Percentiles rank a stretch among this genome's conserved stretches.
These are phyloP conservation scores for Gymnobelideus leadbeateri DNA, from an alignment of 2,113 vertebrate genomes.

Conservation along the genomic window DNA sequence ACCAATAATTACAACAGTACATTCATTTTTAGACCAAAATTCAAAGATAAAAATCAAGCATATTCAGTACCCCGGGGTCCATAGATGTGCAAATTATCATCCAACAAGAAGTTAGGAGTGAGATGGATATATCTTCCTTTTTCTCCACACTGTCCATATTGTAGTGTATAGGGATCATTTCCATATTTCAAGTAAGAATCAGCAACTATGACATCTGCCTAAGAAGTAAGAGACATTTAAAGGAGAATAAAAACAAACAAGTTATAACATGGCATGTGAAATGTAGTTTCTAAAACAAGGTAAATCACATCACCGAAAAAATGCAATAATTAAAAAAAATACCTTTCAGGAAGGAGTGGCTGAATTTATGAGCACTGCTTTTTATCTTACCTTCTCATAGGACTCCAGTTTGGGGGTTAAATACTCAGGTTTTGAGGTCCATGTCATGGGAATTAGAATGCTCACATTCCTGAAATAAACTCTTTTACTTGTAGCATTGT, in stretches of 20 bases:
- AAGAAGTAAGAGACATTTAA: slow-evolving; percentile 41
- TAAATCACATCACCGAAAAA: slow-evolving; percentile 9
- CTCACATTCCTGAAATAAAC: slow-evolving; percentile 84
- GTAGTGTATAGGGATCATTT: slow-evolving; percentile 83
- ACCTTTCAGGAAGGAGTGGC: not conserved
- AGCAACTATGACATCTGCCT: slow-evolving; percentile 85
- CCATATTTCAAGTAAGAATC: slow-evolving; percentile 63
- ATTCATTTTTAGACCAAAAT: slow-evolving; percentile 27
- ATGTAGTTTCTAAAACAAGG: not conserved
- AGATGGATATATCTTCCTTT: slow-evolving; percentile 84
- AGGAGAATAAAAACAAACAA: not conserved
- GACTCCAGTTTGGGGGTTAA: slow-evolving; percentile 81
- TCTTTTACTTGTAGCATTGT: slow-evolving; percentile 77
- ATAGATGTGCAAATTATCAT: slow-evolving; percentile 68
- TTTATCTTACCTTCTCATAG: slow-evolving; percentile 81
- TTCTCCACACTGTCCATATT: slow-evolving; percentile 82
- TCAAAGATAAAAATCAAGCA: slow-evolving; percentile 51
- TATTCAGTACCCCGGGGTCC: slow-evolving; percentile 80
- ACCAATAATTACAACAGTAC: not conserved
- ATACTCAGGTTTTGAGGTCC: slow-evolving; percentile 74
- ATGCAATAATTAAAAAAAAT: slow-evolving; percentile 21
- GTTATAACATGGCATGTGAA: slow-evolving; percentile 11
- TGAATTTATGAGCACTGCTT: slow-evolving; percentile 2
- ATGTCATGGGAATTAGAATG: slow-evolving; percentile 85
- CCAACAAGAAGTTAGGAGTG: slow-evolving; percentile 83